A percentile compares a stretch with the other conserved stretches of the same genome.
These are phyloP conservation scores for Murina feae DNA, from an alignment of 2,113 vertebrate species.

Conservation along the genomic window DNA sequence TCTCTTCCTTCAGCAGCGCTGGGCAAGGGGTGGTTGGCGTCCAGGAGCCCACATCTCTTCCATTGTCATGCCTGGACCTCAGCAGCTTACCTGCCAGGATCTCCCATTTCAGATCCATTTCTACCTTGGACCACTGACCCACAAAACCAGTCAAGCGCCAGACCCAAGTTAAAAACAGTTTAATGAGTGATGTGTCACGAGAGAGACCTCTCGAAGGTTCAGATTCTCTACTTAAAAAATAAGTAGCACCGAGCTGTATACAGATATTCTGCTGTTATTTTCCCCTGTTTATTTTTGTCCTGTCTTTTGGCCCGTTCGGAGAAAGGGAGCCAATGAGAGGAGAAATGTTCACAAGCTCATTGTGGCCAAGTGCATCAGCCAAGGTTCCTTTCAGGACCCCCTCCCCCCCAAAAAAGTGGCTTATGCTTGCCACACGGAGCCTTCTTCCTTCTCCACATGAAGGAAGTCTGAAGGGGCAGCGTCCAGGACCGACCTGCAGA, in stretches of 20 bases:
- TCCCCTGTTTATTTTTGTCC: slow-evolving; percentile 37
- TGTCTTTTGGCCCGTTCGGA: not conserved
- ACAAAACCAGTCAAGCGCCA: not conserved
- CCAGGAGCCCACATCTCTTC: not conserved
- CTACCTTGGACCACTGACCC: not conserved
- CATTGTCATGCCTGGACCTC: not conserved
- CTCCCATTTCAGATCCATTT: not conserved
- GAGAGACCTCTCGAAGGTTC: not conserved
- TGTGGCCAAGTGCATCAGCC: not conserved
- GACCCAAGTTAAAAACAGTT: slow-evolving; percentile 18
- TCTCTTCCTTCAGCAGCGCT: not conserved
- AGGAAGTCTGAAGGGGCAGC: not conserved
- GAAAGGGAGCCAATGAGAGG: not conserved
- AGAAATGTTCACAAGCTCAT: not conserved
- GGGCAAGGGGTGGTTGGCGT: not conserved
- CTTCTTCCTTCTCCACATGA: not conserved
- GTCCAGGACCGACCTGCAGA: not conserved
- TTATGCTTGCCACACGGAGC: not conserved
- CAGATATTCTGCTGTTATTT: not conserved
- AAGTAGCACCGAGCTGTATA: slow-evolving; percentile 21
- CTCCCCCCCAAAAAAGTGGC: too few relatives aligned
- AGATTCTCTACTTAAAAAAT: slow-evolving; percentile 59
- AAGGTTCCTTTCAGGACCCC: not conserved
- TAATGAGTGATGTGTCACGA: not conserved
- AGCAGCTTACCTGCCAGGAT: not conserved